Conservation (phyloP, 2,888 invertebrate species). For the Eristalis tenax region DNA sequence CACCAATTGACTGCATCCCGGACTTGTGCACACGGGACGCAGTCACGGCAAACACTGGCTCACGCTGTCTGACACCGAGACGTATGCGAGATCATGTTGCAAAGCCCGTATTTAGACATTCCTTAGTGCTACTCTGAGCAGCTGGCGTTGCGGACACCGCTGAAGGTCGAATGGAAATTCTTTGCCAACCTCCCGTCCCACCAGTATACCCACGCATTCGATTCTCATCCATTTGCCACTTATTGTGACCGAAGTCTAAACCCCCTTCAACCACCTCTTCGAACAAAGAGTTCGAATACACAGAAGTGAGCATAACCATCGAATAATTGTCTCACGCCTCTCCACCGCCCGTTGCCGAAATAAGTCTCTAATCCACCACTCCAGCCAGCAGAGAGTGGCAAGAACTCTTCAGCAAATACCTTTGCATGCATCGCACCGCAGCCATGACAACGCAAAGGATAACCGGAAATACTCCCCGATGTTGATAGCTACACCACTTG, state of each 20-base stretch:
- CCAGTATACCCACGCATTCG: background rate
- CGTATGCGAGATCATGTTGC: too few species aligned
- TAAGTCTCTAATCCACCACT: background rate
- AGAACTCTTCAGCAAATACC: background rate
- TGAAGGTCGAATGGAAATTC: too few species aligned
- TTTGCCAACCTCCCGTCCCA: background rate
- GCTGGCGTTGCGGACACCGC: too few species aligned
- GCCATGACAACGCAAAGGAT: slow-evolving; percentile 20
- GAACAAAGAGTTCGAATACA: background rate
- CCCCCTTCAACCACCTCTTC: background rate
- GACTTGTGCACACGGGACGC: too few species aligned
- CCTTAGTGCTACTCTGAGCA: too few species aligned
- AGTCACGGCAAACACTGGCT: too few species aligned
- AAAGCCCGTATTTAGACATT: too few species aligned
- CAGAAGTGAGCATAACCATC: background rate
- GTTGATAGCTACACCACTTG: slow-evolving; percentile 14
- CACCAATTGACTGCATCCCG: too few species aligned
- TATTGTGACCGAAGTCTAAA: background rate
- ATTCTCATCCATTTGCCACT: background rate
- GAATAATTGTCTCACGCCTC: background rate
- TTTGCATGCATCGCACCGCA: background rate
- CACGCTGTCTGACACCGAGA: too few species aligned
- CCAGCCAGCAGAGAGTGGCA: background rate
- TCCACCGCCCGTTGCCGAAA: background rate
- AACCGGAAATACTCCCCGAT: slow-evolving; percentile 30